Evolutionary conservation across 1,140 invertebrate genomes (phyloP), one percentile per base, ranked within the genome.

Genomic region (Lysiphlebus fabarum): DNA sequence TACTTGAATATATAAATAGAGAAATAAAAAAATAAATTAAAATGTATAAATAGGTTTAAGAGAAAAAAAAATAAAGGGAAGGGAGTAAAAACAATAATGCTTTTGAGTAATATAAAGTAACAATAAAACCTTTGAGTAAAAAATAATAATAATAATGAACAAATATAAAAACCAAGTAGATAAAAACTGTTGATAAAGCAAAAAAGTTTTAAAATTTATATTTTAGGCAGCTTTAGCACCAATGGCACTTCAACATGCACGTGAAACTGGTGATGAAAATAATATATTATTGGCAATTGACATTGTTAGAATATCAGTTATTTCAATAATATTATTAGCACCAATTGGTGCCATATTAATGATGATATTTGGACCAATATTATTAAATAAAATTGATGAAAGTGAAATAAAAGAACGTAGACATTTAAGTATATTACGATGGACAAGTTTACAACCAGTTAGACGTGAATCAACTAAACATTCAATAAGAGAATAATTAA

Each of bases 151-250:
- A 17, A 17, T 1, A 17, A 17, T 1, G 3, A 17, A 17, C 17
- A 17, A 17, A 17, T n/a, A n/a, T n/a, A 17, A 17, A 17, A 17
- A 17, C 3, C 17, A 17, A 17, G 1, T 17, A 17, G 17, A 17
- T 17, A 17, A 17, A n/a, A 17, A 3, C 17, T 17, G 17, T 17
- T 17, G 17, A 17, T 17, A 17, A 3, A 3, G 17, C 17, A 58
- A 53, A 57, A 36, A 54, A 9, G 9, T 42, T 42, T 26, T 48
- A 12, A 49, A 50, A 38, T 58, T 42, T 58, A 42, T 58, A 58
- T 53, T 62, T 41, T 33, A 78, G 75, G 76, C 76, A 12, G 75
- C 72, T 6, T 53, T 78, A 10, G 75, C 70, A 10, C 75, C 76
- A 11, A 71, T 77, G 67, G 67, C 72, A 0, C 68, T 67, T 10